A percentile compares a stretch with the other conserved stretches of the same genome.
phyloP scores from a whole-genome alignment of 2,113 vertebrate genomes.

The Ahaetulla prasina region DNA sequence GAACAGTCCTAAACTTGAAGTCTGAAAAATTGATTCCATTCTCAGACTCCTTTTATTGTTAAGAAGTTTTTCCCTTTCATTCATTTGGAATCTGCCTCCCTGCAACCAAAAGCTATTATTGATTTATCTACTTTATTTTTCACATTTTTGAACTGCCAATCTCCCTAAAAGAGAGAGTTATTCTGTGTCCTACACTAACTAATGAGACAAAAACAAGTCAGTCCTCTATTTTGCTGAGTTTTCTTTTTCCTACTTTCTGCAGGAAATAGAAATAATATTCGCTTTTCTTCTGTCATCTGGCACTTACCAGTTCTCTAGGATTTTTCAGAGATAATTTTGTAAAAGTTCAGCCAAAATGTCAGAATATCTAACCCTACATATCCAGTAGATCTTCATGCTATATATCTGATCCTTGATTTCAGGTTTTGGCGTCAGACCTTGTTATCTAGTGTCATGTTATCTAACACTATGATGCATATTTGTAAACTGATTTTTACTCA shows the following conservation, averaged over 20 bases:
- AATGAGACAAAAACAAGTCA: not conserved
- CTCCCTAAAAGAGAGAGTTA: not conserved
- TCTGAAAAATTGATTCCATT: not conserved
- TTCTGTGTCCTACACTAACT: not conserved
- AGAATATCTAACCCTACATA: not conserved
- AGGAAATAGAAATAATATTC: not conserved
- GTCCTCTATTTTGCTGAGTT: not conserved
- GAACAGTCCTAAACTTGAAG: not conserved
- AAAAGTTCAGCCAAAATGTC: not conserved
- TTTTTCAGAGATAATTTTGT: not conserved
- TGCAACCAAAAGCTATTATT: not conserved
- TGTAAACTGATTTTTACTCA: not conserved
- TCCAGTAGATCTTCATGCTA: not conserved
- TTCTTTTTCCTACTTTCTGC: not conserved
- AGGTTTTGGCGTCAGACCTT: not conserved
- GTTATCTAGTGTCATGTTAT: not conserved
- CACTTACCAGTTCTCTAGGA: not conserved
- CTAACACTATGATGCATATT: not conserved
- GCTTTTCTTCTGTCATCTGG: not conserved
- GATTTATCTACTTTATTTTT: not conserved
- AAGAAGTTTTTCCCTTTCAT: not conserved
- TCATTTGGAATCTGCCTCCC: not conserved
- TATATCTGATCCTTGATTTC: not conserved
- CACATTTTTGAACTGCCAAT: not conserved
- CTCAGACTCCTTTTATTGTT: not conserved